phyloP scores from a whole-genome alignment of 2,113 vertebrate species.

The Saguinus imperator region DNA sequence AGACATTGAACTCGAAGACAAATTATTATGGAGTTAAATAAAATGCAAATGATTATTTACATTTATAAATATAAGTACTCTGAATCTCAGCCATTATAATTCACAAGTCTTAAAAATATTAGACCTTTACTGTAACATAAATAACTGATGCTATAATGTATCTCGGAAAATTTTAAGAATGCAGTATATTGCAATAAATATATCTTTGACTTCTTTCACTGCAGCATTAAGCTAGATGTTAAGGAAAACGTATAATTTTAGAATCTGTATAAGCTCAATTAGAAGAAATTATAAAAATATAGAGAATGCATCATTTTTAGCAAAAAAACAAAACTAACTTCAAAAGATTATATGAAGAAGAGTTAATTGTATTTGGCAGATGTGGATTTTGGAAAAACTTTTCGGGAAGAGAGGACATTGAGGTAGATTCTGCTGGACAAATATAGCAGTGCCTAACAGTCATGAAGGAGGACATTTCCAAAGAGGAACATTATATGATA shows the following conservation, averaged over 20 bases:
- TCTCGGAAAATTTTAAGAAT: background rate
- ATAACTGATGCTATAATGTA: background rate
- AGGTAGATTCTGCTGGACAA: background rate
- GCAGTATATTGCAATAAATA: background rate
- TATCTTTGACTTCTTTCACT: background rate
- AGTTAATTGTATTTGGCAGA: background rate
- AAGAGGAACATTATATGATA: background rate
- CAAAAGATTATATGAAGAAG: background rate
- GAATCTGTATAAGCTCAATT: background rate
- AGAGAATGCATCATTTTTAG: background rate
- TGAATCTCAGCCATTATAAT: background rate
- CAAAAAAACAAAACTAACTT: background rate
- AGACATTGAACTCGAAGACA: background rate
- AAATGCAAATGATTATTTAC: conserved; percentile 3
- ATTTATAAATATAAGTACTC: background rate
- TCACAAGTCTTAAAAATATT: background rate
- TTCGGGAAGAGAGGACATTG: background rate
- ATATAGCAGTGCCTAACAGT: background rate
- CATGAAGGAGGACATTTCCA: background rate
- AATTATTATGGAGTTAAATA: background rate
- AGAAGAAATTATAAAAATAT: background rate
- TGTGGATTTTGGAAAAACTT: background rate
- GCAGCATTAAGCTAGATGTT: background rate
- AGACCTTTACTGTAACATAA: background rate
- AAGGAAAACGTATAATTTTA: background rate